Conservation (phyloP, 2,888 invertebrate species). For the Saturnia pavonia region DNA sequence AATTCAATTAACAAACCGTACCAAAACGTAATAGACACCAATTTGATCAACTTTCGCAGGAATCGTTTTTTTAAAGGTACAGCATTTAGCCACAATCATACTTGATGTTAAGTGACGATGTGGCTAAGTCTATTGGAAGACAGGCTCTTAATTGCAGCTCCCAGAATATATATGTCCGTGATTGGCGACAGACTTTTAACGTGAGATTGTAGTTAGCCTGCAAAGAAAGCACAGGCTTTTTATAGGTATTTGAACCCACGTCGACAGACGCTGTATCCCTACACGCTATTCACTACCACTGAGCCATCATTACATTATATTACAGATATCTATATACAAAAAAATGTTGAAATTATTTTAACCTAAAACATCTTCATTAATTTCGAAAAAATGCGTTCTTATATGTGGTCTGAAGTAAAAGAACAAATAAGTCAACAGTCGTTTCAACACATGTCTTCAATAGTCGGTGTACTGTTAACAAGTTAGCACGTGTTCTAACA, state of each 20-base stretch:
- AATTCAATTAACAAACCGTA: neutral
- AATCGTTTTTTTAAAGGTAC: neutral
- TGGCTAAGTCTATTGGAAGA: no score
- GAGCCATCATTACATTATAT: neutral
- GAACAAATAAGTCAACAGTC: conserved; percentile 4
- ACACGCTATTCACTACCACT: no score
- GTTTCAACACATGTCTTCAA: conserved; percentile 11
- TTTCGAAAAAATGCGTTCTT: neutral
- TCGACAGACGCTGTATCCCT: no score
- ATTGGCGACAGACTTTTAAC: no score
- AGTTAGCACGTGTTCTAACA: conserved; percentile 4
- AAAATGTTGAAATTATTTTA: no score
- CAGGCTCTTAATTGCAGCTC: no score
- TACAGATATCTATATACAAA: neutral
- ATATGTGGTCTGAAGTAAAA: neutral
- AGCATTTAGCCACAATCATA: no score
- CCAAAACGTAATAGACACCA: neutral
- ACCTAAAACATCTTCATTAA: neutral
- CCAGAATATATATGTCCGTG: no score
- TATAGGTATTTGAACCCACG: no score
- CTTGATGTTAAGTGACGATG: no score
- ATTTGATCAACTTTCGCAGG: neutral
- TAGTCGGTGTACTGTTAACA: conserved; percentile 6
- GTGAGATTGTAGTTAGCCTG: no score
- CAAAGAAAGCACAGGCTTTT: no score